Evolutionary conservation across 2,888 invertebrate species (phyloP), one percentile per base, ranked within the genome.

Genomic region (Melanotus villosus): DNA sequence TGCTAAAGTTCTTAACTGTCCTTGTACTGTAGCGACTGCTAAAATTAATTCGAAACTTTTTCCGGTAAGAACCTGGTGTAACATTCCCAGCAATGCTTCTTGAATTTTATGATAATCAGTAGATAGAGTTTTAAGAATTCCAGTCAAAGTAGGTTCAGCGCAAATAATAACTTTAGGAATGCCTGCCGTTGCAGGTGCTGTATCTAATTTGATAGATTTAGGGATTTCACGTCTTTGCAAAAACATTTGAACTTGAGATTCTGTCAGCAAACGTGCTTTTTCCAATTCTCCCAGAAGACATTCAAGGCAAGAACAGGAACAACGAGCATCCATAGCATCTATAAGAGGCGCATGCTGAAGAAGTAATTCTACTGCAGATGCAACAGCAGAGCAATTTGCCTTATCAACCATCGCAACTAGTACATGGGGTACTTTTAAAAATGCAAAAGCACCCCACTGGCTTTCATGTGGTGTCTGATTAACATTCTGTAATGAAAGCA

Each of bases 401-500:
- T 78, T 77, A 58, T 78, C 80, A 0, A 80, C 77, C 43, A 83
- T 68, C 70, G 82, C 80, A 34, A 79, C 90, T 47, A 96, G 87
- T 50, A 95, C 90, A 79, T 92, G 91, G 0, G 96, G 95, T 57
- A 97, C 90, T 87, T 97, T 97, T 6, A 98, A 88, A 81, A 97
- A 97, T 0, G 95, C 94, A 81, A 97, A 97, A 7, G 97, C 96
- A 10, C 96, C 95, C 96, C 97, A 97, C 78, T 96, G 90, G 2
- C 96, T 92, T 79, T 97, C 96, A 76, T 94, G 93, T 6, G 92
- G 90, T 45, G 93, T 93, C 75, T 93, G 93, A 58, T 92, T 91
- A 0, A 93, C 93, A 83, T 96, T 95, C 79, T 95, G 93, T 2
- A 98, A 85, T n/a, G 95, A 95, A 79, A 97, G 91, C 68, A 97